phyloP scores from a whole-genome alignment of 2,113 vertebrate species.

The Sapajus apella region DNA sequence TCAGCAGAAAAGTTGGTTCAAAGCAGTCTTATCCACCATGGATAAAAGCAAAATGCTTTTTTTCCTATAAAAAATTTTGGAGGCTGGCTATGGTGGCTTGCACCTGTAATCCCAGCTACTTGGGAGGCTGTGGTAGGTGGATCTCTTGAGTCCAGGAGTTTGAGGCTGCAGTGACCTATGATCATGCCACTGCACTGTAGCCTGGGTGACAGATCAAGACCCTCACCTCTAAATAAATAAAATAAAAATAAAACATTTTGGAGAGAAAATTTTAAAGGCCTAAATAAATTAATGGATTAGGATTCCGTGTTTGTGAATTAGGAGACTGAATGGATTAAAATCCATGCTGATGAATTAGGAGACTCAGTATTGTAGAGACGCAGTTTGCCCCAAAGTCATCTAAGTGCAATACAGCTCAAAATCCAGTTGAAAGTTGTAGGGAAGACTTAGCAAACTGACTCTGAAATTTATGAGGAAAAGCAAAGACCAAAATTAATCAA shows the following conservation, averaged over 20 bases:
- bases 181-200: too few relatives aligned
- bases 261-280: background rate
- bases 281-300: background rate
- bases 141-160: too few relatives aligned
- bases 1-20: slow-evolving; percentile 9
- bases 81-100: too few relatives aligned
- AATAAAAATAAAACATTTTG: background rate
- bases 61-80: background rate
- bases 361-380: background rate
- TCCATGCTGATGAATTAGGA: too few relatives aligned
- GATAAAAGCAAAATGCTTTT: background rate
- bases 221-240: too few relatives aligned
- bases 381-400: background rate
- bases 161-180: too few relatives aligned
- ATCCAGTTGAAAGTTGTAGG: background rate
- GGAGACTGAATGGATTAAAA: background rate
- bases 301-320: background rate
- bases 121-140: too few relatives aligned
- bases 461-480: background rate
- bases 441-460: background rate
- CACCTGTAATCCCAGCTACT: too few relatives aligned
- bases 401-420: background rate
- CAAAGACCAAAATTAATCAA: background rate
- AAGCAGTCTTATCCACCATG: background rate
- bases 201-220: too few relatives aligned